These are phyloP conservation scores for Paraescarpia echinospica DNA, from an alignment of 1,140 invertebrate species.

Conservation along the genomic window DNA sequence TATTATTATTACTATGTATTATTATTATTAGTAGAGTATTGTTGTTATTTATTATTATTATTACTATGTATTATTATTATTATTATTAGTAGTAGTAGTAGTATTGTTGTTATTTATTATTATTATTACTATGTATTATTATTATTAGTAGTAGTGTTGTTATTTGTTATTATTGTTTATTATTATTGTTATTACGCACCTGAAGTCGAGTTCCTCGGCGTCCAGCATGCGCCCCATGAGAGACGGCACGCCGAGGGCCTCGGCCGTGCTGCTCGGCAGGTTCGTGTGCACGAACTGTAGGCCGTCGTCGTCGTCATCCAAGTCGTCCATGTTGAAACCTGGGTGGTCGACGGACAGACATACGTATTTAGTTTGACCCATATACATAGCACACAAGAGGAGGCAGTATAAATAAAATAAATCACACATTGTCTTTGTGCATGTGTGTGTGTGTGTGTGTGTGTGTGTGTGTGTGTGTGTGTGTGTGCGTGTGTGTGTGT, in stretches of 20 bases:
- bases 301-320: slow-evolving; percentile 29
- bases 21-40: too few species aligned
- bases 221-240: slow-evolving; percentile 37
- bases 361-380: not conserved
- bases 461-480: not conserved
- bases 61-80: too few species aligned
- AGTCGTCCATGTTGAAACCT: slow-evolving; percentile 11
- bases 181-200: not conserved
- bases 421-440: not conserved
- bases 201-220: slow-evolving; percentile 32
- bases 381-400: not conserved
- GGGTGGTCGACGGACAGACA: not conserved
- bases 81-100: too few species aligned
- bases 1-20: too few species aligned
- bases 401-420: not conserved
- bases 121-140: too few species aligned
- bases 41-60: too few species aligned
- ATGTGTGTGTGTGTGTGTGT: not conserved
- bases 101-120: too few species aligned
- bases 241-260: slow-evolving; percentile 38
- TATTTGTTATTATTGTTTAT: too few species aligned
- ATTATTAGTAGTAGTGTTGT: too few species aligned
- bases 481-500: too few species aligned
- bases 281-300: slow-evolving; percentile 39
- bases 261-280: slow-evolving; percentile 37